phyloP scores from a whole-genome alignment of 2,113 vertebrate species.

The Lamprologus sp. region DNA sequence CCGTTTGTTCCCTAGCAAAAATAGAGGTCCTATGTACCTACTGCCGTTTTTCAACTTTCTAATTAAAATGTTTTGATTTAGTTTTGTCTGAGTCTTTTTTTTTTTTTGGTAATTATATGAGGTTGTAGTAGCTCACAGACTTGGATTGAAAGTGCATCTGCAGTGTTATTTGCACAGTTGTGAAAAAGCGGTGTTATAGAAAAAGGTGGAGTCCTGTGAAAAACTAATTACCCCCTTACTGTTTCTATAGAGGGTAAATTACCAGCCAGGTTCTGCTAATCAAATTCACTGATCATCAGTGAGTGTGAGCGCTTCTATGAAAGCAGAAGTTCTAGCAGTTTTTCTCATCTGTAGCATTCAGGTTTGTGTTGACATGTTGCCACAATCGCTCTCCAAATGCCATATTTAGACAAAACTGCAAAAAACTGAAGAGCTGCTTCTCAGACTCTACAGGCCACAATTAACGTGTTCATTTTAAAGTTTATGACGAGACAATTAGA shows the following conservation, averaged over 20 bases:
- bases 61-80: constrained; percentile 67
- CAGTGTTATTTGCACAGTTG: neutral
- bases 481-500: neutral
- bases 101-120: neutral
- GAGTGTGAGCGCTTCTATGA: neutral
- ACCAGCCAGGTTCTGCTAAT: neutral
- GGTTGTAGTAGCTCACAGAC: neutral
- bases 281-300: neutral
- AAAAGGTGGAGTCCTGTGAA: neutral
- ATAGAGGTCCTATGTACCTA: constrained; percentile 50
- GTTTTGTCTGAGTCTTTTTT: neutral
- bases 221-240: rapidly evolving
- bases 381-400: too few species aligned
- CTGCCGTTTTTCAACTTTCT: constrained; percentile 68
- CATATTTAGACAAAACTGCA: neutral
- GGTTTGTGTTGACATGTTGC: neutral
- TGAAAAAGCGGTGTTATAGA: neutral
- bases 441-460: neutral
- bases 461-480: neutral
- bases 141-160: neutral
- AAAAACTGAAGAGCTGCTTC: neutral
- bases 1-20: constrained; percentile 49
- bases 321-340: rapidly evolving
- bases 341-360: neutral
- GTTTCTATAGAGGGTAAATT: neutral